Base-by-base conservation (phyloP, 2,113 vertebrate genomes). In the Hydrochoerus hydrochaeris region DNA sequence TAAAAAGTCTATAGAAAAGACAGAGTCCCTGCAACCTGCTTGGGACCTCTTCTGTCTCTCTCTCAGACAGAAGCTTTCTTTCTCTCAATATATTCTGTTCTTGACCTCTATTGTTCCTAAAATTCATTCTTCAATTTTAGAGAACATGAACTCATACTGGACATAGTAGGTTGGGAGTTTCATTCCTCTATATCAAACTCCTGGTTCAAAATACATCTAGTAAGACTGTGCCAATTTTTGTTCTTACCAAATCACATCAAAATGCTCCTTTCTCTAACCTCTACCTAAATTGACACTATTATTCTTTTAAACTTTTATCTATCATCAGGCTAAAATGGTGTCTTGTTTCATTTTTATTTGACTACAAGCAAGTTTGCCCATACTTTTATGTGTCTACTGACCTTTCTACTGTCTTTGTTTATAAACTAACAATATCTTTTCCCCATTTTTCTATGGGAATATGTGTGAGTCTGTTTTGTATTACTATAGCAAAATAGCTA, bases 281-380 rank as follows among this genome's bases (percentile, higher is more conserved):
- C 28, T 49, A 78, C 7, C 16, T 69, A 65, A 17, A 7, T 32
- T 83, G 12, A 19, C n/a, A 75, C 85, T n/a, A 26, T 71, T 7
- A 26, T 81, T 13, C 46, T 96, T 88, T 91, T 3, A 52, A 84
- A 46, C 57, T 81, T 96, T 95, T 86, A 89, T 41, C 32, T 69
- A n/a, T 75, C 46, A n/a, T 0, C 1, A 49, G 22, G n/a, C 35
- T 84, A 88, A 85, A 32, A 60, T 63, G 35, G 2, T 4, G n/a
- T 60, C 41, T 69, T 78, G 7, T 57, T 57, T 71, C 83, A 82
- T 63, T 90, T 60, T 46, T 44, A 35, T 88, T 84, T 92, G 46
- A 62, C 19, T 67, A 62, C 9, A 89, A 65, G 67, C 13, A 83
- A 41, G 5, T 8, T 20, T 54, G 28, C 65, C 32, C 32, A 82